A percentile compares a stretch with the other conserved stretches of the same genome.
These are phyloP conservation scores for Rhegmatorhina hoffmannsi DNA, from an alignment of 2,113 vertebrate species.

Conservation along the genomic window DNA sequence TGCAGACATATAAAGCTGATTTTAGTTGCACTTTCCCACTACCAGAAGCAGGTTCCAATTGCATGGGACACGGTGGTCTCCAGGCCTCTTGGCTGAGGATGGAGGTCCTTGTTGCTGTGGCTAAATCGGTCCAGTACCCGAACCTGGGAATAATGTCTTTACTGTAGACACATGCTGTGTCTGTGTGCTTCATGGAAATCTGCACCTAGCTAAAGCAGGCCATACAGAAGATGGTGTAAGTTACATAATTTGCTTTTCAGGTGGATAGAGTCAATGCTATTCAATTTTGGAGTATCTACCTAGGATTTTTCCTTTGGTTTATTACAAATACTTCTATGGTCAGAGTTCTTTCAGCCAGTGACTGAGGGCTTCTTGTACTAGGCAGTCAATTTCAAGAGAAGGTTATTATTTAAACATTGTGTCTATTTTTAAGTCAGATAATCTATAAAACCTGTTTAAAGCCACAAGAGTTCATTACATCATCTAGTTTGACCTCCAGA, in stretches of 20 bases:
- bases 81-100: background rate
- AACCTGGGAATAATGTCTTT: background rate
- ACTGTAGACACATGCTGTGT: rapidly evolving
- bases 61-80: rapidly evolving
- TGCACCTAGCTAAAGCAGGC: background rate
- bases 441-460: constrained; percentile 36
- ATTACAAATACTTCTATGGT: background rate
- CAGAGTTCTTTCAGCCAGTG: background rate
- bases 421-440: constrained; percentile 22
- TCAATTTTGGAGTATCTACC: background rate
- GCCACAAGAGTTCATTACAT: background rate
- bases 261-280: background rate
- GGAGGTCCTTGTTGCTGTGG: background rate
- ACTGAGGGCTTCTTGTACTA: background rate
- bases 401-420: constrained; percentile 2
- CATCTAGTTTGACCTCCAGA: background rate
- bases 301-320: background rate
- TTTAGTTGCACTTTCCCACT: background rate
- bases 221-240: background rate
- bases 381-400: background rate
- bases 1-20: background rate
- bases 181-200: background rate
- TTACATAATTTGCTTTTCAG: rapidly evolving
- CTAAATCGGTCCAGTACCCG: background rate
- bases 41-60: background rate